Evolutionary conservation across 92 coral and sea anemone genomes (phyloP).

Genomic region (Paragorgia papillata): DNA sequence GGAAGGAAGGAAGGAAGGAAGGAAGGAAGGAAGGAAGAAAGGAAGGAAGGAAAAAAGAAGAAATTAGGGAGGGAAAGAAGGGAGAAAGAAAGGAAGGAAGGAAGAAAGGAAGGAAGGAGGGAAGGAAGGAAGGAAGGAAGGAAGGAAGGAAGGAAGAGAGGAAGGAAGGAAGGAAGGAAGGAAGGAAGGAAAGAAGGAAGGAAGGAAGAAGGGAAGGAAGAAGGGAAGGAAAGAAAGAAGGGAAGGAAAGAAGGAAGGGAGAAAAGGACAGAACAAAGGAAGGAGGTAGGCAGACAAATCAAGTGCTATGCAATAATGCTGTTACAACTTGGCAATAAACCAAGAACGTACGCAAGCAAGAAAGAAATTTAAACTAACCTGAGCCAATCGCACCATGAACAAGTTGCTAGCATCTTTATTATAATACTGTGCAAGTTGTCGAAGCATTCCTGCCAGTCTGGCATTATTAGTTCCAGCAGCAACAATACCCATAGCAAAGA

Average conservation of each 20-base stretch:
- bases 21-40: background rate
- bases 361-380: too few species aligned
- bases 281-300: too few species aligned
- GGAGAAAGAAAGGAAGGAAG: too few species aligned
- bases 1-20: slow-evolving; percentile 21
- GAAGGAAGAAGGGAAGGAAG: background rate
- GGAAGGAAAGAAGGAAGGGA: background rate
- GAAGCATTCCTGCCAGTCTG: slow-evolving; percentile 93
- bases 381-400: slow-evolving; percentile 98
- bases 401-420: slow-evolving; percentile 97
- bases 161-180: background rate
- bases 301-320: too few species aligned
- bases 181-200: background rate
- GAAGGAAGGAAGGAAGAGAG: background rate
- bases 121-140: background rate
- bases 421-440: slow-evolving; percentile 97
- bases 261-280: too few species aligned
- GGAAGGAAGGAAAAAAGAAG: background rate
- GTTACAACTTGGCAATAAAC: too few species aligned
- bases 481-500: slow-evolving; percentile 96
- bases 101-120: background rate
- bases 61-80: too few species aligned
- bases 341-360: too few species aligned
- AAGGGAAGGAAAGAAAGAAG: background rate
- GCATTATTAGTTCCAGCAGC: slow-evolving; percentile 99